Evolutionary conservation across 2,888 invertebrate genomes (phyloP).

Genomic region (Dryomyza anilis): DNA sequence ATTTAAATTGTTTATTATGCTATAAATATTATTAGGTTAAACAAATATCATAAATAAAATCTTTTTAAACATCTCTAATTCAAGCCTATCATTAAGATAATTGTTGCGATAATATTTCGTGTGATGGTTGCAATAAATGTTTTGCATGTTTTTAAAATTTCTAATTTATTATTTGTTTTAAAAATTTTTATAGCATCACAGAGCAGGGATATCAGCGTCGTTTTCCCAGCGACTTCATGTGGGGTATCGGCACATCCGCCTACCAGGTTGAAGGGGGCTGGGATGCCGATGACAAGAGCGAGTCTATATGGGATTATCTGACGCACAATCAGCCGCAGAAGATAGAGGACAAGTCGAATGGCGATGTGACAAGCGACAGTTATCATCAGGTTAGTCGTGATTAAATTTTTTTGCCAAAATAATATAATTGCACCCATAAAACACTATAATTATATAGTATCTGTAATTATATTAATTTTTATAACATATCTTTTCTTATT

Average conservation of each 20-base stretch:
- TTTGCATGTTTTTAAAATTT: constrained; percentile 17
- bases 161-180: background rate
- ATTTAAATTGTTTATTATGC: too few relatives aligned
- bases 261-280: constrained; percentile 61
- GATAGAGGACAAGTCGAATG: constrained; percentile 67
- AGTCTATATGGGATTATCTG: constrained; percentile 69
- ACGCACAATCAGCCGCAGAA: constrained; percentile 66
- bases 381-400: constrained; percentile 63
- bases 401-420: too few relatives aligned
- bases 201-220: constrained; percentile 36
- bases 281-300: constrained; percentile 63
- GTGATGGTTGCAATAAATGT: background rate
- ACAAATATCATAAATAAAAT: too few relatives aligned
- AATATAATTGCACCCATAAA: too few relatives aligned
- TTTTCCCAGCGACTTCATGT: constrained; percentile 59
- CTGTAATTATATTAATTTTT: too few relatives aligned
- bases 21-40: too few relatives aligned
- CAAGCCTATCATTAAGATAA: too few relatives aligned
- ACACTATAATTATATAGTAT: too few relatives aligned
- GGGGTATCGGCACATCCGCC: constrained; percentile 60
- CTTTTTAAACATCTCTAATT: too few relatives aligned
- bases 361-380: constrained; percentile 67
- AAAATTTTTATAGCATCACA: constrained; percentile 4
- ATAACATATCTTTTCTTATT: too few relatives aligned
- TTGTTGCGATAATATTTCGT: background rate